Conservation (phyloP, 2,888 invertebrate species). For the Hemithea aestivaria region DNA sequence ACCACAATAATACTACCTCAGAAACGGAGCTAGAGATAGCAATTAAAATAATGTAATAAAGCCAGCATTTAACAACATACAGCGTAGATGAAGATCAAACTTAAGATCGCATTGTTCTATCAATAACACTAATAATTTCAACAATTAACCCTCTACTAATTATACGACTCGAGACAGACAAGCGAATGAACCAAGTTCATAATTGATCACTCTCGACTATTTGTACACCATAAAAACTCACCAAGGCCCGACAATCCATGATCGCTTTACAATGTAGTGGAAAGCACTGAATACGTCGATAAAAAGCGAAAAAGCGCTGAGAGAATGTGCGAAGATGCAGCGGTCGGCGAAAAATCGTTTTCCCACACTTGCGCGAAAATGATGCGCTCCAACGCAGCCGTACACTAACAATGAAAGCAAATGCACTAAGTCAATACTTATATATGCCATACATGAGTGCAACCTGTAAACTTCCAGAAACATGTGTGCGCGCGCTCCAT, state of each 20-base stretch:
- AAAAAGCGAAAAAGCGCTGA: constrained; percentile 42
- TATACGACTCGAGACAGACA: constrained; percentile 18
- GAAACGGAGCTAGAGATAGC: background rate
- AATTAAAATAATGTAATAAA: too few species aligned
- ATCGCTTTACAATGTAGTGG: constrained; percentile 57
- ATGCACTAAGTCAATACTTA: constrained; percentile 60
- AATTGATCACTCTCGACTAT: constrained; percentile 29
- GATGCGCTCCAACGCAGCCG: constrained; percentile 46
- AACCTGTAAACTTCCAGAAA: constrained; percentile 38
- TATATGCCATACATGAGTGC: constrained; percentile 57
- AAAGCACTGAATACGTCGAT: constrained; percentile 49
- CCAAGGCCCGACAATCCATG: constrained; percentile 67
- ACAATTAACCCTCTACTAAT: constrained; percentile 15
- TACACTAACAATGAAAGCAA: constrained; percentile 61
- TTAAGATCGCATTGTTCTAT: constrained; percentile 1
- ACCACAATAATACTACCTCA: too few species aligned
- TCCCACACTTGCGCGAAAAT: constrained; percentile 43
- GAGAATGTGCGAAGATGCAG: constrained; percentile 48
- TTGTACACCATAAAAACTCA: constrained; percentile 43
- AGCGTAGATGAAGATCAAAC: background rate
- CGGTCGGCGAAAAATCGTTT: constrained; percentile 46
- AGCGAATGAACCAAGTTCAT: constrained; percentile 26
- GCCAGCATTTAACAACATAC: too few species aligned
- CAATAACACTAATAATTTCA: constrained; percentile 3
- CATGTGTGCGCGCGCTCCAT: constrained; percentile 13